These are phyloP conservation scores for Pogonus chalceus DNA, from an alignment of 1,140 invertebrate species.

Conservation along the genomic window DNA sequence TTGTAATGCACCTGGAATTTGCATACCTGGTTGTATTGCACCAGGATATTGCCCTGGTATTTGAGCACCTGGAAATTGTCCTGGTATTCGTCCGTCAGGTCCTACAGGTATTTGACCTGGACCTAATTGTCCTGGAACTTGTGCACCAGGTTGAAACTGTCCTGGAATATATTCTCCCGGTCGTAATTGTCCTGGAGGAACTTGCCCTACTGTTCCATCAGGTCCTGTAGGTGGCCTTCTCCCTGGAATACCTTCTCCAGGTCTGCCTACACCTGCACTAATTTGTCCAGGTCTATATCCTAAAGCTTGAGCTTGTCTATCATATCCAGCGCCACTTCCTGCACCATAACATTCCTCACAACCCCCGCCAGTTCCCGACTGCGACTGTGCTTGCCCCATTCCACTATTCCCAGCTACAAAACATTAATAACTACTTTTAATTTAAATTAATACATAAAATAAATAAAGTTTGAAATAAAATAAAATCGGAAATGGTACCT, in stretches of 20 bases:
- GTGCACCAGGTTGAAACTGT: slow-evolving; percentile 8
- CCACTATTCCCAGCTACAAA: slow-evolving; percentile 41
- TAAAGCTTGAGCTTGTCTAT: neutral
- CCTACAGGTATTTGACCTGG: slow-evolving; percentile 4
- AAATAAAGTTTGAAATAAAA: too few relatives aligned
- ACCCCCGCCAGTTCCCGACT: slow-evolving; percentile 14
- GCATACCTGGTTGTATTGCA: slow-evolving; percentile 10
- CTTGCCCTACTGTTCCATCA: slow-evolving; percentile 10
- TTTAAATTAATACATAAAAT: slow-evolving; percentile 9
- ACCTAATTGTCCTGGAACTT: neutral
- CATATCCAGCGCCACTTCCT: slow-evolving; percentile 1
- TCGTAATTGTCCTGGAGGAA: slow-evolving; percentile 12
- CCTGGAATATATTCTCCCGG: slow-evolving; percentile 9
- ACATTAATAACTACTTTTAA: slow-evolving; percentile 12
- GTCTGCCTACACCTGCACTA: neutral
- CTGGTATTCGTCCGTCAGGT: slow-evolving; percentile 6
- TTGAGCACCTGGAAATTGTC: slow-evolving; percentile 2
- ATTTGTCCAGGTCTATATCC: slow-evolving; percentile 5
- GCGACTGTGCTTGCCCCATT: slow-evolving; percentile 65
- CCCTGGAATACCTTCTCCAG: slow-evolving; percentile 4
- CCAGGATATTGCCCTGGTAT: slow-evolving; percentile 7
- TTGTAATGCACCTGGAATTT: slow-evolving; percentile 12
- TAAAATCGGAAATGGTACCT: too few relatives aligned
- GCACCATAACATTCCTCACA: slow-evolving; percentile 27
- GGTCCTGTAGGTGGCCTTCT: slow-evolving; percentile 1